phyloP scores from a whole-genome alignment of 2,797 vertebrate species.

The Zalophus californianus region DNA sequence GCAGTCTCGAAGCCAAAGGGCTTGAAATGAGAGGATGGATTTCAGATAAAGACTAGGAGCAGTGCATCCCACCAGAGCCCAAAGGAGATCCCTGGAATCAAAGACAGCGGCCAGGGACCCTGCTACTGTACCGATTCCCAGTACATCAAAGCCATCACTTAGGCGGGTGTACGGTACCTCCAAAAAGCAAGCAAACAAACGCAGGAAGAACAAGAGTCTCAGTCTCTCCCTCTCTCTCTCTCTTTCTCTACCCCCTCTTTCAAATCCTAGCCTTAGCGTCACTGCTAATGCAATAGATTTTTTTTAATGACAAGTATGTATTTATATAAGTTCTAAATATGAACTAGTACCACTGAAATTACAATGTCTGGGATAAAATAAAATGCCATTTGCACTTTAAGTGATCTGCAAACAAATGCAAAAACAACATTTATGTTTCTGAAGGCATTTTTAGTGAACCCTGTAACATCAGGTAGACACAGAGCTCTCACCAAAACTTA shows the following conservation, averaged over 20 bases:
- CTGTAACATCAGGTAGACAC: conserved; percentile 59
- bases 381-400: conserved; percentile 78
- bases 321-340: conserved; percentile 77
- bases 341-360: conserved; percentile 72
- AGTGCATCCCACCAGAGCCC: conserved; percentile 80
- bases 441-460: conserved; percentile 65
- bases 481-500: conserved; percentile 59
- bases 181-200: conserved; percentile 83
- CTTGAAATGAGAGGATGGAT: conserved; percentile 82
- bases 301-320: conserved; percentile 72
- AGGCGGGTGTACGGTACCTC: conserved; percentile 74
- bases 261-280: conserved; percentile 43
- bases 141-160: conserved; percentile 82
- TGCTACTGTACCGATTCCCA: conserved; percentile 77
- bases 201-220: conserved; percentile 71
- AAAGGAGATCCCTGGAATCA: conserved; percentile 81
- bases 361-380: conserved; percentile 75
- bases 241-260: not conserved
- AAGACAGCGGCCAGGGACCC: conserved; percentile 80
- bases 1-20: conserved; percentile 81
- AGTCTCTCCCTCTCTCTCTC: not conserved
- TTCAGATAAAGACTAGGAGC: conserved; percentile 83
- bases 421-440: conserved; percentile 67
- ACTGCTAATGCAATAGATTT: conserved; percentile 72
- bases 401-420: conserved; percentile 77